phyloP scores from a whole-genome alignment of 2,888 invertebrate species.

The Ectobius pallidus region DNA sequence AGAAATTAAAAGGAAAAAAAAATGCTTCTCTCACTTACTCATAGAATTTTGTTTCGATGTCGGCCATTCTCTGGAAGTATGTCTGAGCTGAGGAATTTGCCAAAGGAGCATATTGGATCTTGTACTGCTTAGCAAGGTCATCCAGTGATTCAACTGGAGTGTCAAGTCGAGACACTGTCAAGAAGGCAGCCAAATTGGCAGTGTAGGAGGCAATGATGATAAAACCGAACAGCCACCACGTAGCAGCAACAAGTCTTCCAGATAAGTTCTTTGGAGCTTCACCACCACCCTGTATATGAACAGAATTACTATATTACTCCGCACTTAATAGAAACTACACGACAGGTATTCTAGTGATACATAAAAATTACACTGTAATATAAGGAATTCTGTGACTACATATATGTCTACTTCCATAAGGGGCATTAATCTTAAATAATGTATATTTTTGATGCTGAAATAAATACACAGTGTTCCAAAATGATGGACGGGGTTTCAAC shows the following conservation, averaged over 20 bases:
- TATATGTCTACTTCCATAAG: too few relatives aligned
- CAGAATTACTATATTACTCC: too few relatives aligned
- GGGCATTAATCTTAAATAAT: too few relatives aligned
- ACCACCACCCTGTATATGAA: conserved; percentile 92
- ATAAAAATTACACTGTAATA: too few relatives aligned
- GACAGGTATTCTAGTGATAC: too few relatives aligned
- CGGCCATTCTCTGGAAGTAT: conserved; percentile 95
- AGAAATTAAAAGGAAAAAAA: too few relatives aligned
- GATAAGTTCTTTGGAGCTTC: conserved; percentile 97
- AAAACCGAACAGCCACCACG: conserved; percentile 99
- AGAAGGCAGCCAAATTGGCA: conserved; percentile 95
- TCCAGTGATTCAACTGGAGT: conserved; percentile 92
- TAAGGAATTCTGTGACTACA: too few relatives aligned
- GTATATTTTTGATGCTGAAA: too few relatives aligned
- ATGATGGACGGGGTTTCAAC: too few relatives aligned
- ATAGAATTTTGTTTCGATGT: conserved; percentile 93
- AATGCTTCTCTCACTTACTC: too few relatives aligned
- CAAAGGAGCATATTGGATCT: conserved; percentile 93
- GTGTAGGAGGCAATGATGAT: conserved; percentile 99
- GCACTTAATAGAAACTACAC: too few relatives aligned
- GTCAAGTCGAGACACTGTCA: conserved; percentile 92
- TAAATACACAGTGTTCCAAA: too few relatives aligned
- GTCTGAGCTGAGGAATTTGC: conserved; percentile 88
- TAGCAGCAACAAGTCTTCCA: conserved; percentile 92
- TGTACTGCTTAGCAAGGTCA: conserved; percentile 94